Evolutionary conservation across 2,888 invertebrate species (phyloP), one percentile per base, ranked within the genome.

Genomic region (Chrysolina oricalcia): DNA sequence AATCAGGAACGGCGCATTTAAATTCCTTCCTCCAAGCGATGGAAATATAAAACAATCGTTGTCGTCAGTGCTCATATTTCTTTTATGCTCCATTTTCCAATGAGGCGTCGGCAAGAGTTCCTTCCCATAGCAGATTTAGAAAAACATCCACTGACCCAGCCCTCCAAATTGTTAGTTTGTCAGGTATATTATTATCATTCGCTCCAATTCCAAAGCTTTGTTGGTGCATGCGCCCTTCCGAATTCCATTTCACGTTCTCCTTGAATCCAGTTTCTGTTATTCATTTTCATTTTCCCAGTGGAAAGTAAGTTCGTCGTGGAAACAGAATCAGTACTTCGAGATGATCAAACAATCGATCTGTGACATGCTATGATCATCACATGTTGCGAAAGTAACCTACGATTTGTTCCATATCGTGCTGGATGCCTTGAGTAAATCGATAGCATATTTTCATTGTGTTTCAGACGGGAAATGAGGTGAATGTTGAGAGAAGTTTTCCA

Each of bases 151-250:
- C 15, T 59, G 59, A 59, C 59, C 59, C 59, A 56, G 59, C 59
- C 59, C 59, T 59, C 6, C 11, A 59, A 59, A 59, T 59, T 59
- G 59, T 59, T 23, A 59, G 5, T 59, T 27, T 59, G 23, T n/a
- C 59, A 59, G 59, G 59, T 59, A 27, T n/a, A 23, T 59, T 59
- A n/a, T 27, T 35, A 67, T 35, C 48, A 56, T 48, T 68, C 53
- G 68, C 50, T 50, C 43, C 19, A 35, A 53, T 53, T 53, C 53
- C 40, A 53, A 21, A 19, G 50, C 40, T 68, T 68, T 68, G 27
- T 70, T 73, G 75, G 80, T 75, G 80, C 82, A 80, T 82, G 82
- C 79, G 82, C 78, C 53, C 59, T 74, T 15, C 17, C 10, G 35
- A 59, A 67, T 65, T 66, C 72, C 74, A 50, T 65, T 64, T 66